Evolutionary conservation across 2,797 vertebrate genomes (phyloP).

Genomic region (Sebastes itinus): DNA sequence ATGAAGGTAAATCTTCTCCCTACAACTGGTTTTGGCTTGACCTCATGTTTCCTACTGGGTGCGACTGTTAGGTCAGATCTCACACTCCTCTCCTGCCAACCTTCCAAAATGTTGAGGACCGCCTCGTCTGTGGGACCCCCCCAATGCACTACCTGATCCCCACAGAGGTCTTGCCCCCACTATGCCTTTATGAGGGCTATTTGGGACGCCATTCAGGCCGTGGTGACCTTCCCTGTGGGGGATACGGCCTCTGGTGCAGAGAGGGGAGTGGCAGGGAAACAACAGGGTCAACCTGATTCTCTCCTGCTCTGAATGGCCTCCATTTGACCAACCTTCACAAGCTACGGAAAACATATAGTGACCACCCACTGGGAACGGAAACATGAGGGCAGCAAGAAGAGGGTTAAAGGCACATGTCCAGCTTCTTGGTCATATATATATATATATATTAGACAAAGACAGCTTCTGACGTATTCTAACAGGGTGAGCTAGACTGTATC

Average conservation of each 20-base stretch:
- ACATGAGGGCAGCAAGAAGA: background rate
- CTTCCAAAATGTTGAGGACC: background rate
- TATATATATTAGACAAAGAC: background rate
- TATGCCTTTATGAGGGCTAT: conserved; percentile 50
- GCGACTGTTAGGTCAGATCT: background rate
- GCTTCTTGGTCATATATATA: background rate
- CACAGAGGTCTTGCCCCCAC: conserved; percentile 7
- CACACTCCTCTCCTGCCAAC: background rate
- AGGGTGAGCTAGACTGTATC: background rate
- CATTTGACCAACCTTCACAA: background rate
- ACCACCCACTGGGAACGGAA: background rate
- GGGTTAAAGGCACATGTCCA: background rate
- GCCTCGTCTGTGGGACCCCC: background rate
- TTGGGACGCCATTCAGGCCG: conserved; percentile 25
- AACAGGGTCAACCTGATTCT: background rate
- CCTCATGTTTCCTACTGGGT: background rate
- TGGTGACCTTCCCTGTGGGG: conserved; percentile 30
- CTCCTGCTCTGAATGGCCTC: background rate
- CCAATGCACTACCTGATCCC: background rate
- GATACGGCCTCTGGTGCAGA: background rate
- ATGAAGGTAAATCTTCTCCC: background rate
- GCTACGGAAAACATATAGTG: background rate
- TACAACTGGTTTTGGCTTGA: background rate
- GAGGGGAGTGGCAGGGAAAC: background rate
- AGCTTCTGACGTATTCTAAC: background rate